Evolutionary conservation across 2,113 vertebrate species (phyloP), one percentile per base, ranked within the genome.

Genomic region (Nettapus auritus): DNA sequence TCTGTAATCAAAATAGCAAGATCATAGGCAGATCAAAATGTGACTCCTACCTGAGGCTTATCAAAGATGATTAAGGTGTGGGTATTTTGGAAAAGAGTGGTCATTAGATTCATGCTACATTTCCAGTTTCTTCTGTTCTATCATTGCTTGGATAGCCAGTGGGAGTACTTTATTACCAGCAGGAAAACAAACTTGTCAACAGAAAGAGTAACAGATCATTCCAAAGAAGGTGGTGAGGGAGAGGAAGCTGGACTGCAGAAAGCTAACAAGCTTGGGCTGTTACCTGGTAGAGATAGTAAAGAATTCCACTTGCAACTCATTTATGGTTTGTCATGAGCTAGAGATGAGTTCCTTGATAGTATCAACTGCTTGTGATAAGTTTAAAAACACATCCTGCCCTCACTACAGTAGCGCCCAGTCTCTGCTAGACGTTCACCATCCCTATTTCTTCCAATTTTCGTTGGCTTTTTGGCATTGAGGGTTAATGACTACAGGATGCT

Each of bases 171-270:
- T 16, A 36, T 53, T 93, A 34, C 56, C 42, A 63, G 21, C 36
- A 53, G 83, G 78, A 77, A 91, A 91, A 86, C 34, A 79, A 66
- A 91, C 53, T 69, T 89, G 70, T 52, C 82, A 79, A 9, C 91
- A 68, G 84, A 34, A 53, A 6, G 14, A 38, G 50, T 11, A 48
- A 48, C 60, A 1, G 13, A 13, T 86, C 1, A 0, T 88, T 89
- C 48, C 60, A 73, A 33, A 78, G 83, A 33, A 48, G 89, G 80
- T 90, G 73, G 74, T 94, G 93, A 76, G 79, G 89, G 60, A 95
- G 87, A 48, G 78, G 57, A 71, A 75, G 20, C 40, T 62, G 46
- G 33, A 21, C 44, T 36, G 11, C 79, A 56, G 84, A 62, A 44
- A 29, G 79, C 16, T 42, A 50, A 64, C 48, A 60, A 21, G 21